These are phyloP conservation scores for Falco naumanni DNA, from an alignment of 2,797 vertebrate genomes.

Conservation along the genomic window DNA sequence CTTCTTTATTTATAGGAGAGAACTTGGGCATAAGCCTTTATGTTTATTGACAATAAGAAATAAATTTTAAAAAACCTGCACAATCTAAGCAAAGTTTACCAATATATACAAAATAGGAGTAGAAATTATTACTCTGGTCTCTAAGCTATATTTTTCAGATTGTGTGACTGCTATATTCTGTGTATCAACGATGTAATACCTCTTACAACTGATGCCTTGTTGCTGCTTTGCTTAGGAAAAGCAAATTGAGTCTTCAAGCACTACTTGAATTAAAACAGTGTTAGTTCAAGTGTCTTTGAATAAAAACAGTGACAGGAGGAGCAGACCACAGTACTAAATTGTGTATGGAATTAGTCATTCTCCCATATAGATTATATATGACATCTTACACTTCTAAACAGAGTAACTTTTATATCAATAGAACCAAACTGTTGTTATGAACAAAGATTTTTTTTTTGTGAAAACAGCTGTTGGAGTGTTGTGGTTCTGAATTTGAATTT, in stretches of 20 bases:
- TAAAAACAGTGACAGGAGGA: background rate
- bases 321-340: background rate
- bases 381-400: background rate
- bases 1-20: too few relatives aligned
- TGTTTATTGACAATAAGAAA: background rate
- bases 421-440: background rate
- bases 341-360: background rate
- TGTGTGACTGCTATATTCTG: background rate
- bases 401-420: background rate
- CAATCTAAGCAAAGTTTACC: background rate
- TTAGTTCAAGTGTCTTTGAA: background rate
- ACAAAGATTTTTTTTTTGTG: background rate
- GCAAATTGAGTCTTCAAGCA: background rate
- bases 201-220: background rate
- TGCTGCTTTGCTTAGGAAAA: background rate
- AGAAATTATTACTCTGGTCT: background rate
- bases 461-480: background rate
- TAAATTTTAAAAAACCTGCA: background rate
- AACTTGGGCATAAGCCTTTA: background rate
- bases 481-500: background rate
- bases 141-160: background rate
- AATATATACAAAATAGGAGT: background rate
- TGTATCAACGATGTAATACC: background rate
- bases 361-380: background rate
- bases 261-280: background rate